These are phyloP conservation scores for Phortica okadai DNA, from an alignment of 2,888 invertebrate species.

Conservation along the genomic window DNA sequence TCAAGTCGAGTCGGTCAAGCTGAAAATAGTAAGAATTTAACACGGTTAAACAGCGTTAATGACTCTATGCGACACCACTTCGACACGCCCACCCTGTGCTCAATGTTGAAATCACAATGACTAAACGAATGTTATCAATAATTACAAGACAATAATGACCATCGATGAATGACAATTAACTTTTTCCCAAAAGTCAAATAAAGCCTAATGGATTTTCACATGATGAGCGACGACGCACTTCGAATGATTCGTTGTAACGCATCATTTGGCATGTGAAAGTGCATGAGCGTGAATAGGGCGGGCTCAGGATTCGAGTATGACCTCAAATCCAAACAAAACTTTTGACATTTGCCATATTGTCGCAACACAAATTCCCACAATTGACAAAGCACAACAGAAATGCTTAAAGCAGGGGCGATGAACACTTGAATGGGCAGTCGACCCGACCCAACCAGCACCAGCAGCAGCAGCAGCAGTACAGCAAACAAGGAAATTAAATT, in stretches of 20 bases:
- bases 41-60: constrained; percentile 47
- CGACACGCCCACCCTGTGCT: neutral
- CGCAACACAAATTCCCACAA: constrained; percentile 63
- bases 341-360: constrained; percentile 63
- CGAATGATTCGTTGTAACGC: constrained; percentile 5
- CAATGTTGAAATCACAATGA: constrained; percentile 58
- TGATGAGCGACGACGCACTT: constrained; percentile 43
- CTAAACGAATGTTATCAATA: constrained; percentile 67
- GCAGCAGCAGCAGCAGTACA: constrained; percentile 34
- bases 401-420: constrained; percentile 18
- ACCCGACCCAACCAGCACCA: constrained; percentile 54
- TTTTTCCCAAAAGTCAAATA: constrained; percentile 47
- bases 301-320: neutral
- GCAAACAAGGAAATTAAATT: constrained; percentile 58
- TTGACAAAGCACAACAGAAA: constrained; percentile 61
- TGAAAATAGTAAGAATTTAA: constrained; percentile 54
- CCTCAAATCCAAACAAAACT: constrained; percentile 30
- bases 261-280: constrained; percentile 12
- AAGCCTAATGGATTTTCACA: constrained; percentile 56
- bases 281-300: neutral
- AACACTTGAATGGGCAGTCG: constrained; percentile 1
- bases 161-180: constrained; percentile 37
- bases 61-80: constrained; percentile 11
- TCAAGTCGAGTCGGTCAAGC: constrained; percentile 40
- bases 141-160: constrained; percentile 55